Base-by-base conservation (phyloP, 2,888 invertebrate species). In the Crepidodera aurea region DNA sequence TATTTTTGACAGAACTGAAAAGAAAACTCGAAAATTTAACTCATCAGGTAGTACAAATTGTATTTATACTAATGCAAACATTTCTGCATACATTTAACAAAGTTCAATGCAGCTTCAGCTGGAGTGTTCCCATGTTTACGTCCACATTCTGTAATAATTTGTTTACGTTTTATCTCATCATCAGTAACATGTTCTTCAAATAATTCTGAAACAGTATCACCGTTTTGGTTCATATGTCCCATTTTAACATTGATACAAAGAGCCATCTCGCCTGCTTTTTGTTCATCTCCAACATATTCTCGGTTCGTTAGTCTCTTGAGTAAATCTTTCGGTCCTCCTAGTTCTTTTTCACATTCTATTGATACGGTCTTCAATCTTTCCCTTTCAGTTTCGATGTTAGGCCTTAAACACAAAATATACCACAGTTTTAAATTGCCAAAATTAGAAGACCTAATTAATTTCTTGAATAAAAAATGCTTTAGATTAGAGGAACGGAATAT, bases 231-330 rank as follows among this genome's bases (percentile, higher is more conserved):
- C 44, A 44, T 44, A 13, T 44, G 44, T 6, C 44, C 44, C 22
- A 44, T 6, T 44, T 44, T 44, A 5, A 8, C 12, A 25, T 44
- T 44, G 6, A 44, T n/a, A 5, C 44, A 44, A n/a, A 44, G 25
- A n/a, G 44, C 44, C 44, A 44, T 44, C 6, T 22, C n/a, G 12
- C 44, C 44, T 12, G 44, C 44, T 44, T 44, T 15, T 1, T 10
- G 2, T 25, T 22, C 22, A 25, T 44, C 44, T 10, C 44, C 44
- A 25, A 44, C 7, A 25, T 44, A 22, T 8, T 44, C 22, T 6
- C 44, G 22, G 19, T 44, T 44, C 2, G 19, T 6, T 5, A 44
- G n/a, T 22, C n/a, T 44, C 6, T 44, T 8, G 4, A 19, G n/a
- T 8, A 44, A n/a, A 25, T 44, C 16, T 8, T 44, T 44, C 1